These are phyloP conservation scores for Butorides virescens DNA, from an alignment of 2,113 vertebrate genomes.

Conservation along the genomic window DNA sequence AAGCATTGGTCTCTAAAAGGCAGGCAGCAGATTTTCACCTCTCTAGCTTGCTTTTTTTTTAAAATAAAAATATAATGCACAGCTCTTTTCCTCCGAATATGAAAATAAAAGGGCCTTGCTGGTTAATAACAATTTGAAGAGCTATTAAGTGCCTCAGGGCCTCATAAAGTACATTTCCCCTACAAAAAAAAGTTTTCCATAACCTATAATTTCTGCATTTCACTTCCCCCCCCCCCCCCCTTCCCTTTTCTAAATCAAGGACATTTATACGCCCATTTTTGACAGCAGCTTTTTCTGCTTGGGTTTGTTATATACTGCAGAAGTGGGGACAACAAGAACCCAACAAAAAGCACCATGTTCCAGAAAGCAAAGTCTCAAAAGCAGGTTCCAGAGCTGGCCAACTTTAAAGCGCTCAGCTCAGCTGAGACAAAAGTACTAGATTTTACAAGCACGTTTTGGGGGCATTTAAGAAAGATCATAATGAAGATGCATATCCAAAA, in stretches of 20 bases:
- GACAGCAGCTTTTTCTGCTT: background rate
- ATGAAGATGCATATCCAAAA: background rate
- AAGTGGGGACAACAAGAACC: background rate
- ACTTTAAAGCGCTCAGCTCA: background rate
- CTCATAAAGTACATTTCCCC: constrained; percentile 24
- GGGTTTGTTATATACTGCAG: background rate
- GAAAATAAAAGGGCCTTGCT: constrained; percentile 54
- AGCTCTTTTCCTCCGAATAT: background rate
- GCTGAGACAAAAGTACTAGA: background rate
- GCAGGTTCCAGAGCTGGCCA: background rate
- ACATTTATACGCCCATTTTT: constrained; percentile 6
- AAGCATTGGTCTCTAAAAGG: background rate
- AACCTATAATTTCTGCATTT: constrained; percentile 10
- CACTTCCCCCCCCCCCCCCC: background rate
- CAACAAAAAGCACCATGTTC: background rate
- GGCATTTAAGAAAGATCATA: background rate
- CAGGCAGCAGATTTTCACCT: constrained; percentile 1
- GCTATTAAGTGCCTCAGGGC: background rate
- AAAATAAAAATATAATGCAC: background rate
- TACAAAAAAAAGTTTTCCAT: background rate
- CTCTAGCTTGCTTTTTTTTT: constrained; percentile 22
- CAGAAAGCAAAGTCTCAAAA: background rate
- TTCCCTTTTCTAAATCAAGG: background rate
- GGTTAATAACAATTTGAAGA: constrained; percentile 12
- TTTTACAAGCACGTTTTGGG: background rate